Percentiles rank a stretch among this genome's conserved stretches.
Evolutionary conservation across 2,113 vertebrate species (phyloP).

Genomic region (Collichthys lucidus): DNA sequence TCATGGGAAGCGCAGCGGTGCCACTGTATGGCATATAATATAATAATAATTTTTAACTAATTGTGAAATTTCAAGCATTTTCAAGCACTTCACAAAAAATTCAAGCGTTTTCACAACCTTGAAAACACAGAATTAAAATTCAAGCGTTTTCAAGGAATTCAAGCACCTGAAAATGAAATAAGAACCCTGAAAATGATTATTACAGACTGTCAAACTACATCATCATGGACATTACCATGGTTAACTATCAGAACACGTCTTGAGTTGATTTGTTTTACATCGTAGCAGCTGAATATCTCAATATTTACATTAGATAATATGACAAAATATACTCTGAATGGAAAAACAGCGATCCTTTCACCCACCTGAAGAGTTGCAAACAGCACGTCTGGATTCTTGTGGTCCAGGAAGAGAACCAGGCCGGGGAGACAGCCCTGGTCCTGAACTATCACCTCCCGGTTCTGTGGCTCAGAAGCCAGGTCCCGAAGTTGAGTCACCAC

Average conservation of each 20-base stretch:
- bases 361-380: conserved; percentile 81
- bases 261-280: neutral
- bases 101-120: no score
- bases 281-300: neutral
- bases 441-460: conserved; percentile 82
- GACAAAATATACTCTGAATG: neutral
- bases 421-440: conserved; percentile 85
- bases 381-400: conserved; percentile 77
- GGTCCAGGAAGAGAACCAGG: conserved; percentile 85
- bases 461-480: conserved; percentile 85
- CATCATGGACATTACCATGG: neutral
- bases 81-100: no score
- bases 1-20: no score
- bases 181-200: no score
- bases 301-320: neutral
- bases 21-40: no score
- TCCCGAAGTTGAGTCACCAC: conserved; percentile 84
- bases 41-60: no score
- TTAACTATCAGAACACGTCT: neutral
- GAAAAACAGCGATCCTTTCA: no score
- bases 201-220: neutral
- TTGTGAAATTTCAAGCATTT: no score
- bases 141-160: no score
- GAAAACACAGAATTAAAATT: no score
- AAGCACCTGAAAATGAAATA: no score